Conservation (phyloP, 1,140 invertebrate genomes). For the Patella vulgata region DNA sequence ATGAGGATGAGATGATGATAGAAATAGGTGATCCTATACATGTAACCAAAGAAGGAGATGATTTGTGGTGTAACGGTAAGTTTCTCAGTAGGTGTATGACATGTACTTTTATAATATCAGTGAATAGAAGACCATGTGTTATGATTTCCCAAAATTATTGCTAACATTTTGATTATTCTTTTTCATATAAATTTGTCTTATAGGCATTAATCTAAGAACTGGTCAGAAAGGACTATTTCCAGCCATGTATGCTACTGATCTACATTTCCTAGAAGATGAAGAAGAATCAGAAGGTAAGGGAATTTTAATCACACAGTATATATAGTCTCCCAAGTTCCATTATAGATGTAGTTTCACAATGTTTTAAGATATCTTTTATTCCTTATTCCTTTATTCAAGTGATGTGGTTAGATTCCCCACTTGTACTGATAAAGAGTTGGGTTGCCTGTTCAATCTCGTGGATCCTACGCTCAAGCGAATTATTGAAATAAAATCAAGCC, state of each 20-base stretch:
- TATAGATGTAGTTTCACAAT: too few species aligned
- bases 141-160: not conserved
- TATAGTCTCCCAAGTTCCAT: too few species aligned
- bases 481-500: too few species aligned
- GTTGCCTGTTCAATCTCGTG: too few species aligned
- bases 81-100: too few species aligned
- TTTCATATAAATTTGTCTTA: too few species aligned
- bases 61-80: slow-evolving; percentile 94
- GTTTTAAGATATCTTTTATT: too few species aligned
- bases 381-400: too few species aligned
- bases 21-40: slow-evolving; percentile 98
- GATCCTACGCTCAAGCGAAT: too few species aligned
- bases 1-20: slow-evolving; percentile 93
- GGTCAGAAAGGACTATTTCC: slow-evolving; percentile 95
- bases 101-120: not conserved
- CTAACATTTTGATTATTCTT: not conserved
- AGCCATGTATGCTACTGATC: slow-evolving; percentile 94
- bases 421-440: too few species aligned
- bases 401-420: too few species aligned
- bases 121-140: too few species aligned
- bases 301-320: not conserved
- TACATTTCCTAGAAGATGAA: slow-evolving; percentile 94
- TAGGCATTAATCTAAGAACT: slow-evolving; percentile 92
- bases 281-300: slow-evolving; percentile 69
- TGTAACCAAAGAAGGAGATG: slow-evolving; percentile 95